Evolutionary conservation across 2,113 vertebrate species (phyloP), one percentile per base, ranked within the genome.

Genomic region (Anarrhichthys ocellatus): DNA sequence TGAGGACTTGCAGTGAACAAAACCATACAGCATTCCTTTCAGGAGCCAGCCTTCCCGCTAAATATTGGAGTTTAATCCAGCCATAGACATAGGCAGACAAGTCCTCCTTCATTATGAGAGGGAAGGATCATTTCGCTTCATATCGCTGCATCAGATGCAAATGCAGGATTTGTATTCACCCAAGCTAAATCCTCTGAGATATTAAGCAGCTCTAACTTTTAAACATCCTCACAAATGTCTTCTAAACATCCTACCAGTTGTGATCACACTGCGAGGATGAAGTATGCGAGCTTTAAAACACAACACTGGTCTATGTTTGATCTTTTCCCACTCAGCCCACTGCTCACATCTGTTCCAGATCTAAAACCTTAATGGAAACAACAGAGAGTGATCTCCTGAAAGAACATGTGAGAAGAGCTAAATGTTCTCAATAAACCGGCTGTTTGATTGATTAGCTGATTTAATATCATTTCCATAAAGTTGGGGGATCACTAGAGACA

Each of bases 11-110:
- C n/a, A 65, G 69, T 40, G 81, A 86, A 72, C 66, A 84, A 81
- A 86, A 76, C 65, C 78, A 74, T 50, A 38, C 61, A 59, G 77
- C 80, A 75, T 85, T 87, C 80, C 76, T 85, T 52, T 80, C 76
- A 61, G 65, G 32, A 74, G 73, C 73, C 56, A 73, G 32, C 58
- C 75, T 71, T 79, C 62, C 72, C 68, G 79, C 34, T 38, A 9
- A 42, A 56, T 73, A 76, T 50, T 20, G 29, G 27, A 24, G 9
- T 58, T 40, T 5, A 73, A 72, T 74, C 64, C 73, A 11, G 22
- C 1, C 32, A 59, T 34, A 24, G 61, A 68, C 71, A 32, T 24
- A 71, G 54, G 70, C 27, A 72, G 68, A 73, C 20, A 59, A 9
- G 50, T 27, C n/a, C 9, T 61, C 34, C 36, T 63, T 62, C 29